Conservation (phyloP, 1,140 invertebrate species). For the Trichoplusia ni region DNA sequence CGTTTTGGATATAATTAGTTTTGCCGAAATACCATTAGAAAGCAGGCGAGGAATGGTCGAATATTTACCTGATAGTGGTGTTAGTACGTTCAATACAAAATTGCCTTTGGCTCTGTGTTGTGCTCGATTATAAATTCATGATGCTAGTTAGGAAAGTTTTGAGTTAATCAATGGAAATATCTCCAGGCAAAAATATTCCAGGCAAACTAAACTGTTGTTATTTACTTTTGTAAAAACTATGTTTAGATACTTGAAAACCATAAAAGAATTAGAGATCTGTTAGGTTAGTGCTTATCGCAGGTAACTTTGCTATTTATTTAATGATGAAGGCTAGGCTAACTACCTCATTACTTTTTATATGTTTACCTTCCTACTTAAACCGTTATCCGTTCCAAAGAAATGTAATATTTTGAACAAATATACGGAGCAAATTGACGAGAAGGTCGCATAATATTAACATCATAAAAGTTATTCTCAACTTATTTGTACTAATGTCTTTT, state of each 20-base stretch:
- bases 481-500: background rate
- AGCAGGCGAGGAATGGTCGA: conserved; percentile 2
- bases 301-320: too few species aligned
- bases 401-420: conserved; percentile 12
- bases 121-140: conserved; percentile 43
- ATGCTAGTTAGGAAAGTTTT: conserved; percentile 1
- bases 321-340: too few species aligned
- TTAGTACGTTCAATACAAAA: background rate
- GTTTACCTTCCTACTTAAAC: too few species aligned
- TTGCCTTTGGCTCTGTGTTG: conserved; percentile 46
- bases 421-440: background rate
- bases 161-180: conserved; percentile 5
- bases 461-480: background rate
- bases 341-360: too few species aligned
- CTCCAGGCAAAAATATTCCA: too few species aligned
- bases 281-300: too few species aligned
- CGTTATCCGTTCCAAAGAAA: conserved; percentile 14
- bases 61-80: background rate
- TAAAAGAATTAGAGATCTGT: too few species aligned
- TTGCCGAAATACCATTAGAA: background rate
- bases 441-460: background rate
- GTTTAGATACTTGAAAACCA: too few species aligned
- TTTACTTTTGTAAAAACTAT: too few species aligned
- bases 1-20: background rate
- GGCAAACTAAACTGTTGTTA: background rate